Percentiles rank a stretch among this genome's conserved stretches.
phyloP scores from a whole-genome alignment of 2,113 vertebrate genomes.

The Saguinus imperator region DNA sequence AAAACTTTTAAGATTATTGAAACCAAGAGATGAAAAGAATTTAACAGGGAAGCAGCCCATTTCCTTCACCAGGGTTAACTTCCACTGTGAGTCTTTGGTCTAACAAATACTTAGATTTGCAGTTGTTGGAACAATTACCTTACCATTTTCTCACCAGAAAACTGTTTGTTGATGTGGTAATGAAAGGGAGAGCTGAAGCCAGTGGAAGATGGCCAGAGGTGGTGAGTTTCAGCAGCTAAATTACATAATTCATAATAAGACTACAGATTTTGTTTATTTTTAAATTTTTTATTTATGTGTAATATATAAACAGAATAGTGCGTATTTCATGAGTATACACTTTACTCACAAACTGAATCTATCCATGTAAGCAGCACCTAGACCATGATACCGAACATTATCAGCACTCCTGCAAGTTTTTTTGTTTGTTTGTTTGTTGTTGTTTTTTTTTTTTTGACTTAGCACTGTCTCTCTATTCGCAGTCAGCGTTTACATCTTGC shows the following conservation, averaged over 20 bases:
- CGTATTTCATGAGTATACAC: neutral
- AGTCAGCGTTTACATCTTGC: neutral
- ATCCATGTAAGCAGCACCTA: neutral
- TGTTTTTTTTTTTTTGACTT: constrained; percentile 15
- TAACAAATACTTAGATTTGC: neutral
- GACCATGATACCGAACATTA: neutral
- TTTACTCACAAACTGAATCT: neutral
- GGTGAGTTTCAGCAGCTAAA: neutral
- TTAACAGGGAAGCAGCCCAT: constrained; percentile 35
- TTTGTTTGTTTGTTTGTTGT: too few species aligned
- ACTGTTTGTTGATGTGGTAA: constrained; percentile 19
- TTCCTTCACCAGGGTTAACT: constrained; percentile 13
- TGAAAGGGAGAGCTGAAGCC: neutral
- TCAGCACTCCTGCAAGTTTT: neutral
- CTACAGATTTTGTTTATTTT: neutral
- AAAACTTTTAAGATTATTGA: constrained; percentile 72
- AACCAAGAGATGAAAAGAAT: constrained; percentile 49
- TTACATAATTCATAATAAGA: constrained; percentile 20
- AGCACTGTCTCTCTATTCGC: neutral
- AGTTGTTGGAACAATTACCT: constrained; percentile 9
- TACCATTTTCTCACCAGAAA: constrained; percentile 37
- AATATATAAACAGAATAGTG: neutral
- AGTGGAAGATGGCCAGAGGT: neutral
- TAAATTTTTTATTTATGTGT: neutral
- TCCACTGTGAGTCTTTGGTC: neutral